phyloP scores from a whole-genome alignment of 30 jellyfish, hydroid and myxozoan genomes.

The Pelagia noctiluca region DNA sequence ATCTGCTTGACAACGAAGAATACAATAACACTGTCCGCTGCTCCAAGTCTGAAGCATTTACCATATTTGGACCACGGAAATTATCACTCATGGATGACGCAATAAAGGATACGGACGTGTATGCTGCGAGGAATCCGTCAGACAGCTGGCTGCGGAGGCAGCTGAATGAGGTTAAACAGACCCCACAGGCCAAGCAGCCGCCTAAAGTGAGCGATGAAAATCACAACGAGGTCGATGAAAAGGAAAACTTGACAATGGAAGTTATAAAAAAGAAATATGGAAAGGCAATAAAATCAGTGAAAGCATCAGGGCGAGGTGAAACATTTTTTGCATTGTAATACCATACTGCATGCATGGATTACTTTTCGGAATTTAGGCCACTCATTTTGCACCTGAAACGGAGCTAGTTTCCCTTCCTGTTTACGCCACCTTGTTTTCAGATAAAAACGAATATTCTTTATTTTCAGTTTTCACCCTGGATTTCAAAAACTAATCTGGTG shows the following conservation, averaged over 20 bases:
- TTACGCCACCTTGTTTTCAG: too few relatives aligned
- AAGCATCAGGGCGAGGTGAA: conserved; percentile 27
- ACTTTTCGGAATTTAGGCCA: too few relatives aligned
- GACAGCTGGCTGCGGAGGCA: conserved; percentile 91
- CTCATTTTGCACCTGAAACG: too few relatives aligned
- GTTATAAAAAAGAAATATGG: conserved; percentile 63
- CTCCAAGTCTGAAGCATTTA: conserved; percentile 46
- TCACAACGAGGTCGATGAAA: neutral
- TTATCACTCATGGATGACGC: conserved; percentile 51
- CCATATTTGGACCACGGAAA: conserved; percentile 32
- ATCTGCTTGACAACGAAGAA: neutral
- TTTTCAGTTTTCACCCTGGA: too few relatives aligned
- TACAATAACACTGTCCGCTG: neutral
- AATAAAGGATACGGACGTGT: conserved; percentile 65
- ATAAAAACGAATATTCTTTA: too few relatives aligned
- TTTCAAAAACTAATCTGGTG: too few relatives aligned
- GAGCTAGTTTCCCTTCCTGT: too few relatives aligned
- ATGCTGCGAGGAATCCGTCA: conserved; percentile 62
- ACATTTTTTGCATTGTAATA: neutral
- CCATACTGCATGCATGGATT: too few relatives aligned
- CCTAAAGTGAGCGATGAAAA: neutral
- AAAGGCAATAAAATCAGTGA: conserved; percentile 30
- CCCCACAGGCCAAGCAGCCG: conserved; percentile 8
- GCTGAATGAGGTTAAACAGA: conserved; percentile 66
- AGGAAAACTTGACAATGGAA: conserved; percentile 43